Base-by-base conservation (phyloP, 2,797 vertebrate genomes). In the Syndactyla subalaris region DNA sequence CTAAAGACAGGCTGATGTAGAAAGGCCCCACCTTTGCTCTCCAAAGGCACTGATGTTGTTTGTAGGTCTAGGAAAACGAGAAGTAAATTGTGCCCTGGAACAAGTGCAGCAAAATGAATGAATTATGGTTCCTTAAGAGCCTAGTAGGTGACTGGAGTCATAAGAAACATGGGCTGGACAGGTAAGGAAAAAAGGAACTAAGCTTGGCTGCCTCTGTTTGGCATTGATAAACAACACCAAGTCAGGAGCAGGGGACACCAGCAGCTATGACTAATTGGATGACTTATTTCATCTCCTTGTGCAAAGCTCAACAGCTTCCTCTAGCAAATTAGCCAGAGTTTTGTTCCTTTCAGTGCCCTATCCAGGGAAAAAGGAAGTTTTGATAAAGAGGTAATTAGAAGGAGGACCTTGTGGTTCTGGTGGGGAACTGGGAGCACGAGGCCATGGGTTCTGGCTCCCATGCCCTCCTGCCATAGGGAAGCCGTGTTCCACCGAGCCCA, bases 11-110 rank as follows among this genome's bases (percentile, higher is more conserved):
- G 48, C 77, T 88, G 65, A 30, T 70, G 43, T 20, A 88, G 51
- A 41, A 83, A 95, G 83, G 41, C 81, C 78, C 57, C 46, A 49
- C 63, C 54, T 51, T 72, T 79, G 39, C 82, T 84, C 78, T 82
- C 74, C 46, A 67, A 87, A 85, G 62, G 32, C 79, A 78, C 39
- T 1, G 3, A 65, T 48, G 59, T 29, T 78, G 39, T 52, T 81
- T 72, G 71, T 45, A 17, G 45, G 57, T 29, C 59, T 61, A 88
- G 48, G 36, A 79, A 94, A 94, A 94, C 0, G 1, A 67, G 72
- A 72, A 87, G n/a, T 51, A 86, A 88, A 58, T 43, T 70, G 70
- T 72, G 72, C 73, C 43, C 65, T 82, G 71, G 72, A 80, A 81
- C 19, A 63, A 80, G 26, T 10, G 27, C 46, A 72, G 68, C 49